Evolutionary conservation across 30 jellyfish, hydroid and myxozoan genomes (phyloP).

Genomic region (Clytia hemisphaerica): DNA sequence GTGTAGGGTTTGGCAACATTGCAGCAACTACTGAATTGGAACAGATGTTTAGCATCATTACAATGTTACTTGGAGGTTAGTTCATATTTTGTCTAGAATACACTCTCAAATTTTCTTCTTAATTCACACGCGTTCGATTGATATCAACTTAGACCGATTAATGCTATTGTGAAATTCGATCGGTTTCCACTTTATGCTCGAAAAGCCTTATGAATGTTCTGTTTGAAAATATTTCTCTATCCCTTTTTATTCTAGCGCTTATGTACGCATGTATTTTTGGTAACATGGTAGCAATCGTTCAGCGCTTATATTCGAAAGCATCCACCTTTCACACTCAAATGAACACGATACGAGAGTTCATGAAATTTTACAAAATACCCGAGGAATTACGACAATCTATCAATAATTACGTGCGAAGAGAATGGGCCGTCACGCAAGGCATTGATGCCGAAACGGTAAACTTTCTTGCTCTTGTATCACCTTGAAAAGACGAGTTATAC

Average conservation of each 20-base stretch:
- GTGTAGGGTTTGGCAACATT: slow-evolving; percentile 94
- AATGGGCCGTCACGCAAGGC: slow-evolving; percentile 78
- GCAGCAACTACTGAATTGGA: slow-evolving; percentile 83
- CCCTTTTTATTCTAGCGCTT: slow-evolving; percentile 43
- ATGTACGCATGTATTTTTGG: slow-evolving; percentile 96
- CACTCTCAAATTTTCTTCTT: too few relatives aligned
- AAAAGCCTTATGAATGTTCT: neutral
- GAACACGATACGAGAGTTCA: slow-evolving; percentile 70
- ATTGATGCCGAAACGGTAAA: slow-evolving; percentile 68
- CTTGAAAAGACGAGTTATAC: too few relatives aligned
- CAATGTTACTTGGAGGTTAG: slow-evolving; percentile 91
- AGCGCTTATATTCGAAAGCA: slow-evolving; percentile 66
- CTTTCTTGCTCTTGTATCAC: too few relatives aligned
- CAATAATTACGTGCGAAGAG: slow-evolving; percentile 69
- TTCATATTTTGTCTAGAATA: neutral
- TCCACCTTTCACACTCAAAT: slow-evolving; percentile 75
- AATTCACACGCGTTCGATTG: too few relatives aligned
- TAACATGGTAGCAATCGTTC: slow-evolving; percentile 88
- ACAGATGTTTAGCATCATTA: slow-evolving; percentile 58
- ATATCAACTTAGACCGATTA: too few relatives aligned
- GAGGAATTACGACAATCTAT: slow-evolving; percentile 72
- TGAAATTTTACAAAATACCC: slow-evolving; percentile 67
- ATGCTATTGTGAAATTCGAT: too few relatives aligned
- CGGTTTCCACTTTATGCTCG: neutral
- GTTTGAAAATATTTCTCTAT: neutral